phyloP scores from a whole-genome alignment of 2,113 vertebrate genomes.

The Neolamprologus sp. region DNA sequence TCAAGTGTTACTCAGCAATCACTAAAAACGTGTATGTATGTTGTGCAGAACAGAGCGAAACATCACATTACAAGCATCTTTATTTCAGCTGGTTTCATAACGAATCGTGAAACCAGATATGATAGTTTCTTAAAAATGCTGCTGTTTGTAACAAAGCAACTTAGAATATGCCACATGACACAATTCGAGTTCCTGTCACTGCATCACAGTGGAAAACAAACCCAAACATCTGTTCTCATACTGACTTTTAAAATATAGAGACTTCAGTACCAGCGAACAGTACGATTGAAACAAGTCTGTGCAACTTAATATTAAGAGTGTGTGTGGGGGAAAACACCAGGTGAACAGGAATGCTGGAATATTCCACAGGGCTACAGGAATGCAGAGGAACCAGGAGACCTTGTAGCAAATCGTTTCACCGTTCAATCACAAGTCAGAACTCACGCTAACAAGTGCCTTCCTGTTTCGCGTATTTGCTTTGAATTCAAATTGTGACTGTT shows the following conservation, averaged over 20 bases:
- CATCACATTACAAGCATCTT: accelerated
- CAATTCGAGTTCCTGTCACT: background rate
- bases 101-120: accelerated
- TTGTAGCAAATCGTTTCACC: background rate
- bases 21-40: background rate
- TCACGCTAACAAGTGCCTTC: slow-evolving; percentile 26
- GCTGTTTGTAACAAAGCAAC: background rate
- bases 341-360: slow-evolving; percentile 31
- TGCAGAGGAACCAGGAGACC: slow-evolving; percentile 49
- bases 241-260: background rate
- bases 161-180: accelerated
- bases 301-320: background rate
- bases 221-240: background rate
- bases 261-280: background rate
- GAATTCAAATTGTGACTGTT: background rate
- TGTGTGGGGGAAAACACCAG: background rate
- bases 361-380: slow-evolving; percentile 44
- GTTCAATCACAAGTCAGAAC: slow-evolving; percentile 25
- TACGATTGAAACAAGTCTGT: background rate
- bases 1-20: background rate
- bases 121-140: background rate
- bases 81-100: background rate
- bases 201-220: accelerated
- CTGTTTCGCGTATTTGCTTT: background rate
- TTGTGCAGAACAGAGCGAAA: background rate